phyloP scores from a whole-genome alignment of 2,888 invertebrate species.

The Drosophila maculinotata region DNA sequence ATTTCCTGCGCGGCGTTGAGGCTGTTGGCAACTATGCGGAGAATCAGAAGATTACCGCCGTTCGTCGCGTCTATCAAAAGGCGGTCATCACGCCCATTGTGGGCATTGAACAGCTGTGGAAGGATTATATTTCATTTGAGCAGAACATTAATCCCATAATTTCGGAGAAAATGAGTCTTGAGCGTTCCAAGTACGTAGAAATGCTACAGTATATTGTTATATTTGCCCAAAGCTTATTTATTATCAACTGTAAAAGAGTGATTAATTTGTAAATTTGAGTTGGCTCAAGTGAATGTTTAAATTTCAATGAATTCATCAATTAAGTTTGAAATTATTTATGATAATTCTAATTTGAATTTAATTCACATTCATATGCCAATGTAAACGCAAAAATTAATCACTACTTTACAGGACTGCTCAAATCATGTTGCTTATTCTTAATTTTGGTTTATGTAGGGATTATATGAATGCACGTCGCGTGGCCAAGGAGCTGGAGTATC shows the following conservation, averaged over 20 bases:
- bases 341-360: too few relatives aligned
- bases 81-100: slow-evolving; percentile 98
- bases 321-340: too few relatives aligned
- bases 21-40: slow-evolving; percentile 99
- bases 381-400: too few relatives aligned
- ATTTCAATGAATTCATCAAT: too few relatives aligned
- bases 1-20: slow-evolving; percentile 97
- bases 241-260: too few relatives aligned
- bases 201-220: too few relatives aligned
- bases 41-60: slow-evolving; percentile 99
- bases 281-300: too few relatives aligned
- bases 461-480: slow-evolving; percentile 99
- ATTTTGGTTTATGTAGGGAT: slow-evolving; percentile 90
- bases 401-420: too few relatives aligned
- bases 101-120: slow-evolving; percentile 98
- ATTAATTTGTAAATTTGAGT: too few relatives aligned
- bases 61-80: slow-evolving; percentile 97
- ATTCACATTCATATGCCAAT: too few relatives aligned
- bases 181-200: slow-evolving; percentile 88
- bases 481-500: slow-evolving; percentile 97
- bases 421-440: too few relatives aligned
- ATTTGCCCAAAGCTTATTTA: too few relatives aligned
- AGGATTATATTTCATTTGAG: slow-evolving; percentile 99
- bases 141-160: slow-evolving; percentile 92
- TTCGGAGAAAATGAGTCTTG: slow-evolving; percentile 99